Evolutionary conservation across 2,113 vertebrate species (phyloP), one percentile per base, ranked within the genome.

Genomic region (Genyomyrus donnyi): DNA sequence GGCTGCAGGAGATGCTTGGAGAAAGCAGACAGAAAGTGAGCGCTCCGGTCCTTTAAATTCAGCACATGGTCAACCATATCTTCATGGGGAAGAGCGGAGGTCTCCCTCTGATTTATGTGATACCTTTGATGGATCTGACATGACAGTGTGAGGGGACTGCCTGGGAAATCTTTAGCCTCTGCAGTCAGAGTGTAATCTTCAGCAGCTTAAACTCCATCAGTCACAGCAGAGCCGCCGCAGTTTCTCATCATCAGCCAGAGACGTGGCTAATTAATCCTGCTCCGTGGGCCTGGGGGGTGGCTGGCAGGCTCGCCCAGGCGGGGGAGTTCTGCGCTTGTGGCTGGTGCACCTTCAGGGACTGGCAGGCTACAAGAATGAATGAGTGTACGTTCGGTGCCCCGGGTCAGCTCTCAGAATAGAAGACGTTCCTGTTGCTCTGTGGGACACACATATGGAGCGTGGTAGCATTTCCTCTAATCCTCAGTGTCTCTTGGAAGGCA

Each of bases 221-320:
- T 90, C 85, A 90, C 85, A 87, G 53, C 85, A 70, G 84, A 90
- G 58, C 56, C 56, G 1, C 53, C 35, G 50, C 39, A n/a, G 77
- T 27, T 53, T 3, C 24, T n/a, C 84, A 24, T 86, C 46, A 11
- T 86, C 56, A 50, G 42, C 56, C 39, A 19, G 24, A 62, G 83
- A 90, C 62, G 89, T 46, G 84, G 56, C 83, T 86, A 45, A 90
- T 90, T 90, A 85, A 86, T 90, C 83, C 53, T 27, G 17, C 46
- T 31, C 48, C 5, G 10, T 24, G 31, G 35, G 24, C 39, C 42
- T 13, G 50, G 3, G 46, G 42, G 62, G 27, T 49, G 52, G 39
- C 52, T 50, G 50, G 39, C 31, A 45, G 53, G 19, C 45, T 17
- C 35, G 8, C 17, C 9, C 31, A 8, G 27, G 45, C 7, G 3